phyloP scores from a whole-genome alignment of 2,888 invertebrate species.

The Apoda limacodes region DNA sequence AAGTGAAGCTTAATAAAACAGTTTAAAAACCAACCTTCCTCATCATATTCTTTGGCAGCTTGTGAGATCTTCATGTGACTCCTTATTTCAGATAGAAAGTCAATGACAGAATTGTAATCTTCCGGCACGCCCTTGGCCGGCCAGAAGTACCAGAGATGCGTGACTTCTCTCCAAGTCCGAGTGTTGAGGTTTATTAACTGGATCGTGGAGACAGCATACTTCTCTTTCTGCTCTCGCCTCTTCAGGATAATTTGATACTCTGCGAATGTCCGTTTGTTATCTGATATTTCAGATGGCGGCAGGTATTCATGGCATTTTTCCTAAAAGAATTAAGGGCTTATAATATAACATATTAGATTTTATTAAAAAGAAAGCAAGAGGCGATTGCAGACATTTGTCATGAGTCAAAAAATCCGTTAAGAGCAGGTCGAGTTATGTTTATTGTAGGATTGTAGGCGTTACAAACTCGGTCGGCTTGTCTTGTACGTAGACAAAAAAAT shows the following conservation, averaged over 20 bases:
- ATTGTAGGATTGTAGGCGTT: too few relatives aligned
- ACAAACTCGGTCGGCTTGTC: too few relatives aligned
- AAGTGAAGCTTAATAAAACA: background rate
- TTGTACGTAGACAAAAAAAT: too few relatives aligned
- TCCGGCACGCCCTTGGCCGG: conserved; percentile 88
- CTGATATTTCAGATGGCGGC: conserved; percentile 91
- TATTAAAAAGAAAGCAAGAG: too few relatives aligned
- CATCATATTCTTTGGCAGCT: conserved; percentile 62
- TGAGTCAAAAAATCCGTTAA: too few relatives aligned
- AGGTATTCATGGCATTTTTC: conserved; percentile 93
- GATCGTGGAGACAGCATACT: conserved; percentile 89
- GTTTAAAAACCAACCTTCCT: conserved; percentile 46
- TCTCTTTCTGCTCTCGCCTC: conserved; percentile 89
- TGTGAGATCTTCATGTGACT: conserved; percentile 62
- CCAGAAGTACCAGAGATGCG: conserved; percentile 96
- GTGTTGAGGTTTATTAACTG: conserved; percentile 86
- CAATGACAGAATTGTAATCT: conserved; percentile 86
- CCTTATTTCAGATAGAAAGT: conserved; percentile 88
- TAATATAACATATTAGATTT: too few relatives aligned
- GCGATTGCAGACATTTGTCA: too few relatives aligned
- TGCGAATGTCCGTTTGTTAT: conserved; percentile 87
- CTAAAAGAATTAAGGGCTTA: too few relatives aligned
- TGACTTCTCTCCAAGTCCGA: conserved; percentile 87
- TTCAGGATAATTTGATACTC: conserved; percentile 90
- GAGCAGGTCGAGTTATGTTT: too few relatives aligned